These are phyloP conservation scores for Meiosimyza platycephala DNA, from an alignment of 2,888 invertebrate genomes.

Conservation along the genomic window DNA sequence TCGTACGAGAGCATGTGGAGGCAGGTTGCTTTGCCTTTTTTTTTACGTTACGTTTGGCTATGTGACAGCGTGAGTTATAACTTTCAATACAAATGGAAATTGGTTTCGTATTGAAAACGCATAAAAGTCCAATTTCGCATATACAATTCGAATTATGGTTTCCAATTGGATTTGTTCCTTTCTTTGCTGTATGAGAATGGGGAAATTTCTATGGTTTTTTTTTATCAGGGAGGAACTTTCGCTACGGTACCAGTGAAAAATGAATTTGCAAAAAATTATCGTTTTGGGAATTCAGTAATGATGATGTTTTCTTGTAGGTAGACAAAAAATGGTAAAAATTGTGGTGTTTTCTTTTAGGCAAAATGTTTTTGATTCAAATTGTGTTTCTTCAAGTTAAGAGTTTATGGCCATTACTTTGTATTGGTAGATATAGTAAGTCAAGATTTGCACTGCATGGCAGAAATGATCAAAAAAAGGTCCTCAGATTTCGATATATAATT, in stretches of 20 bases:
- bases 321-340: background rate
- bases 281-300: slow-evolving; percentile 51
- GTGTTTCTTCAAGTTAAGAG: too few species aligned
- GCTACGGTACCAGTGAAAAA: slow-evolving; percentile 42
- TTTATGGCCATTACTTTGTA: too few species aligned
- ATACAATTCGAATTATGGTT: slow-evolving; percentile 52
- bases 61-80: slow-evolving; percentile 38
- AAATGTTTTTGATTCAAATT: background rate
- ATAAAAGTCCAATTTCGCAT: slow-evolving; percentile 60
- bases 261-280: slow-evolving; percentile 50
- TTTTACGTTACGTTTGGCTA: slow-evolving; percentile 12
- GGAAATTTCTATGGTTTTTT: slow-evolving; percentile 44
- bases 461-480: too few species aligned
- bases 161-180: slow-evolving; percentile 17
- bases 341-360: slow-evolving; percentile 7
- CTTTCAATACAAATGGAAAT: slow-evolving; percentile 52
- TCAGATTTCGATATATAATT: too few species aligned
- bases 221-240: background rate
- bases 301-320: slow-evolving; percentile 20
- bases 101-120: slow-evolving; percentile 55
- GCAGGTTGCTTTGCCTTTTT: slow-evolving; percentile 32
- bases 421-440: too few species aligned
- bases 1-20: slow-evolving; percentile 48
- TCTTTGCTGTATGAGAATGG: background rate
- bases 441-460: too few species aligned